These are phyloP conservation scores for Spea bombifrons DNA, from an alignment of 2,113 vertebrate genomes.

Conservation along the genomic window DNA sequence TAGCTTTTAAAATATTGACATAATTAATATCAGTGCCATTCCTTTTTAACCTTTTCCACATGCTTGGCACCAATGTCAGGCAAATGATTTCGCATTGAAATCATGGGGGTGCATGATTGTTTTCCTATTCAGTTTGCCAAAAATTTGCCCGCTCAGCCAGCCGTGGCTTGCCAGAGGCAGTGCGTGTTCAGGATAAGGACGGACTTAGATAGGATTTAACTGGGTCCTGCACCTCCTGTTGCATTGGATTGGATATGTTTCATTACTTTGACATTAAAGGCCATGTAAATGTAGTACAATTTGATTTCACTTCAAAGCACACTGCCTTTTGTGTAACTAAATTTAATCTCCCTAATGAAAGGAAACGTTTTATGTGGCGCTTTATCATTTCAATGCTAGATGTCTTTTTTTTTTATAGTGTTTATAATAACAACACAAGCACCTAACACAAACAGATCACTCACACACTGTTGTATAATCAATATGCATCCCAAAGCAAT, in stretches of 20 bases:
- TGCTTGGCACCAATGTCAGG: conserved; percentile 7
- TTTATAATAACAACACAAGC: neutral
- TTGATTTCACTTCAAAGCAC: conserved; percentile 20
- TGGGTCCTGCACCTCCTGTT: neutral
- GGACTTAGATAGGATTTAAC: neutral
- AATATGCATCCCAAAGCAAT: too few species aligned
- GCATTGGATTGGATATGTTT: conserved; percentile 25
- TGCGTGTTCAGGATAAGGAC: neutral
- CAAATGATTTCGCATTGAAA: conserved; percentile 30
- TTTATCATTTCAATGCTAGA: neutral
- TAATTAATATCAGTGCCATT: neutral
- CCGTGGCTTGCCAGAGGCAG: conserved; percentile 24
- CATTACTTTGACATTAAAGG: conserved; percentile 6
- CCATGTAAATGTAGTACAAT: neutral
- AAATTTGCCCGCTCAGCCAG: conserved; percentile 14
- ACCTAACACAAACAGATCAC: neutral
- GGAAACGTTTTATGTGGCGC: neutral
- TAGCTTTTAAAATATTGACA: neutral
- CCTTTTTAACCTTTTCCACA: too few species aligned
- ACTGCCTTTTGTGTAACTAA: neutral
- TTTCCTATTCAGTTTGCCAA: conserved; percentile 27
- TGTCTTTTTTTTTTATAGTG: neutral
- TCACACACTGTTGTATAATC: conserved; percentile 2
- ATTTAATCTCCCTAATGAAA: conserved; percentile 16
- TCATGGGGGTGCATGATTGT: conserved; percentile 6